These are phyloP conservation scores for Alexandromys fortis DNA, from an alignment of 2,113 vertebrate species.

Conservation along the genomic window DNA sequence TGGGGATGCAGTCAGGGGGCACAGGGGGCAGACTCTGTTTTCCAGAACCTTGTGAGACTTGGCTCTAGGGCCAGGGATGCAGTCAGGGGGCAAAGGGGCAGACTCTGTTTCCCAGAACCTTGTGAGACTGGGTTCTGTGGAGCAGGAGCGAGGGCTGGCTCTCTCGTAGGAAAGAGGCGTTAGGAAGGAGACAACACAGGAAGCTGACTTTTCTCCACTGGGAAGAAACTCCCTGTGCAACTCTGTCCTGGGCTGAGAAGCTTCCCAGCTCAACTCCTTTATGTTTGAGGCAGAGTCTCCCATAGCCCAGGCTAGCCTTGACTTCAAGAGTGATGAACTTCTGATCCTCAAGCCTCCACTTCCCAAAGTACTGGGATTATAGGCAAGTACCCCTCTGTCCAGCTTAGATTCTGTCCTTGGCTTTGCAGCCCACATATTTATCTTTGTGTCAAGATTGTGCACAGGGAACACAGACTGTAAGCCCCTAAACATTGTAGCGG, in stretches of 20 bases:
- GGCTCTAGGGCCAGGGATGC: not conserved
- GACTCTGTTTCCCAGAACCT: not conserved
- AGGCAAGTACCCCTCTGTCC: not conserved
- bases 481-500: not conserved
- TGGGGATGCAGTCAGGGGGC: not conserved
- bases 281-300: not conserved
- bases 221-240: not conserved
- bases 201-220: not conserved
- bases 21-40: no score
- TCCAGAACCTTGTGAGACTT: no score
- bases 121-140: not conserved
- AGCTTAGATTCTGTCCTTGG: not conserved
- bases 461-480: not conserved
- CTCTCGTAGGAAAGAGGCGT: not conserved
- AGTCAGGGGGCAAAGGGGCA: no score
- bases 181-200: not conserved
- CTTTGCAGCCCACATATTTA: not conserved
- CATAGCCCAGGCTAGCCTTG: not conserved
- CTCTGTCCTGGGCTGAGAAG: not conserved
- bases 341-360: not conserved
- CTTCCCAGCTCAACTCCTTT: not conserved
- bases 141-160: not conserved
- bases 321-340: not conserved
- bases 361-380: not conserved
- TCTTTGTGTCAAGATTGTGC: not conserved